A percentile compares a stretch with the other conserved stretches of the same genome.
Evolutionary conservation across 1,140 invertebrate genomes (phyloP).

Genomic region (Solenopsis invicta): DNA sequence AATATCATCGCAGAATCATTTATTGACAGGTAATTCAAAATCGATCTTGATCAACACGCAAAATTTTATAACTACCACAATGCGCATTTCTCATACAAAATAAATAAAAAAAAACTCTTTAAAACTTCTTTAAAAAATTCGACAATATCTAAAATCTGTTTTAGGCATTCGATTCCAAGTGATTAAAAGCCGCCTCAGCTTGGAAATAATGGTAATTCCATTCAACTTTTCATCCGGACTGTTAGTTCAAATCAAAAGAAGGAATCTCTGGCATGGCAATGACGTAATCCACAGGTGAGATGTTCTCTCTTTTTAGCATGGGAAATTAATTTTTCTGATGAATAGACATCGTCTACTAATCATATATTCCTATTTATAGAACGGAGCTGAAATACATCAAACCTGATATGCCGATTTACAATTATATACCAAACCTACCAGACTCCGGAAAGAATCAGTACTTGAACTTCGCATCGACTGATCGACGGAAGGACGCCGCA

Average conservation of each 20-base stretch:
- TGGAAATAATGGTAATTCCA: conserved; percentile 92
- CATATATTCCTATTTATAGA: conserved; percentile 81
- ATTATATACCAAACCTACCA: conserved; percentile 87
- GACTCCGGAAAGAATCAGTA: conserved; percentile 92
- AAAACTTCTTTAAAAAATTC: background rate
- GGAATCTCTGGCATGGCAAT: conserved; percentile 93
- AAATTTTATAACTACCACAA: background rate
- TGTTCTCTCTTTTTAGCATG: background rate
- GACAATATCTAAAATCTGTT: conserved; percentile 14
- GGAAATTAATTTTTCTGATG: background rate
- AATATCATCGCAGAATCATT: conserved; percentile 88
- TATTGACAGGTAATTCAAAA: conserved; percentile 89
- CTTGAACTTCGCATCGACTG: conserved; percentile 92
- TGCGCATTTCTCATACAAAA: background rate
- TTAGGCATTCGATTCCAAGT: conserved; percentile 91
- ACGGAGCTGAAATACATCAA: conserved; percentile 87
- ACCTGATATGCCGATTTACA: conserved; percentile 91
- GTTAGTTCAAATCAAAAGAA: conserved; percentile 88
- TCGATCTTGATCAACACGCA: conserved; percentile 26
- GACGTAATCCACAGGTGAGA: conserved; percentile 89
- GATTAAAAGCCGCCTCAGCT: conserved; percentile 93
- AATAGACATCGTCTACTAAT: background rate
- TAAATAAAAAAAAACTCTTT: background rate
- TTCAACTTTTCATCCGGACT: conserved; percentile 93
- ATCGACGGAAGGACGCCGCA: conserved; percentile 92